Evolutionary conservation across 92 coral and sea anemone genomes (phyloP), one percentile per base, ranked within the genome.

Genomic region (Phenganax marumi): DNA sequence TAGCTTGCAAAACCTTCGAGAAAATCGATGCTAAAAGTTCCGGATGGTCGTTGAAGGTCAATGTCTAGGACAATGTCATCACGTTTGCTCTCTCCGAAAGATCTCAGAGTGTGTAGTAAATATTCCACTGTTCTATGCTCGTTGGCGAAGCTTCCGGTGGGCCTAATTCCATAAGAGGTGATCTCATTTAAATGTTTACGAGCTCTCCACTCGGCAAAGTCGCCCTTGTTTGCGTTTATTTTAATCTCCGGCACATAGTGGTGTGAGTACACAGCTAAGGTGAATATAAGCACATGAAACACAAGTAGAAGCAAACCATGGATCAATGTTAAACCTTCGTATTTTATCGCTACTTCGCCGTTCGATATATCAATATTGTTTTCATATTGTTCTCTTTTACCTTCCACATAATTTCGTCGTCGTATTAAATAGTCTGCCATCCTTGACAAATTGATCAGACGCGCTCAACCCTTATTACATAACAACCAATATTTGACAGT

Each of bases 91-190:
- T 81, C 58, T 84, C 88, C 80, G 54, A 96, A 89, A 51, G 85
- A 62, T 17, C 83, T 76, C 17, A 96, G 77, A 68, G 88, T 87
- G 18, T 82, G 39, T 54, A 89, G 86, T 53, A 96, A 87, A 63
- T 91, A 92, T n/a, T 92, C 89, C 16, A 92, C 97, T 25, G 97
- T 84, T 73, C 87, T 93, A 53, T 92, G 79, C 77, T 96, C 99
- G 65, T 93, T 92, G 10, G 97, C 99, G 52, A 87, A 79, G 87
- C 99, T 96, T 53, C 99, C 99, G 53, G 99, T 81, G 47, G 97
- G 96, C 61, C 99, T 86, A 39, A 91, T 83, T 14, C 97, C 97
- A 74, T 85, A 91, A 3, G 97, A 96, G 17, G 97, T 87, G 55
- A 92, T 86, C 14, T 64, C 86, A 46, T 92, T 91, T 62, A 96